phyloP scores from a whole-genome alignment of 2,888 invertebrate species.

The Aphodius sticticus region DNA sequence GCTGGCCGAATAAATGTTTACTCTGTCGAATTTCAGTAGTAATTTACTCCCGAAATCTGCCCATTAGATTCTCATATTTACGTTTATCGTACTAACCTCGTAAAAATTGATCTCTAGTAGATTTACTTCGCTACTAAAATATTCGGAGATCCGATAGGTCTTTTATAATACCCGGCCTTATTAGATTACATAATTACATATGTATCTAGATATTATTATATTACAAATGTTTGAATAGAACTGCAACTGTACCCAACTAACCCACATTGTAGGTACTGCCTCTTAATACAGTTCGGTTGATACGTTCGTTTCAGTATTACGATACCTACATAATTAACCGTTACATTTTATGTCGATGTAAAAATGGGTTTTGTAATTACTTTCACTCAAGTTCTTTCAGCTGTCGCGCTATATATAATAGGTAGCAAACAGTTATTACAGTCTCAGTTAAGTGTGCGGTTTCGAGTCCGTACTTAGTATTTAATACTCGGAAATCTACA shows the following conservation, averaged over 20 bases:
- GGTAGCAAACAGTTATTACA: background rate
- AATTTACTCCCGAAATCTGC: too few species aligned
- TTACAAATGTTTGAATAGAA: background rate
- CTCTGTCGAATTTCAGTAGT: too few species aligned
- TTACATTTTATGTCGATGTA: background rate
- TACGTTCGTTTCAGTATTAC: background rate
- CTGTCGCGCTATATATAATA: background rate
- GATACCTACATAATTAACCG: constrained; percentile 4
- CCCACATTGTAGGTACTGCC: background rate
- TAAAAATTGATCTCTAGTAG: too few species aligned
- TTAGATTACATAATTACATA: background rate
- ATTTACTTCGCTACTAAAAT: too few species aligned
- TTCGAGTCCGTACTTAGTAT: background rate
- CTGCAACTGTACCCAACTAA: background rate
- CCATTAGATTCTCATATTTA: too few species aligned
- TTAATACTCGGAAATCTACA: too few species aligned
- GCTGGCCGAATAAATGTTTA: too few species aligned
- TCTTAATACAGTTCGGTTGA: background rate
- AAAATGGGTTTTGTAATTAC: background rate
- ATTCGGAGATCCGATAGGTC: too few species aligned
- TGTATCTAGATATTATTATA: background rate
- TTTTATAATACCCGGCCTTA: too few species aligned
- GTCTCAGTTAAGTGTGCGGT: background rate
- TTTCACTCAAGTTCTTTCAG: background rate
- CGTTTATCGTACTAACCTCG: too few species aligned